Percentiles rank a stretch among this genome's conserved stretches.
Evolutionary conservation across 2,888 invertebrate genomes (phyloP).

Genomic region (Dasypogon diadema): DNA sequence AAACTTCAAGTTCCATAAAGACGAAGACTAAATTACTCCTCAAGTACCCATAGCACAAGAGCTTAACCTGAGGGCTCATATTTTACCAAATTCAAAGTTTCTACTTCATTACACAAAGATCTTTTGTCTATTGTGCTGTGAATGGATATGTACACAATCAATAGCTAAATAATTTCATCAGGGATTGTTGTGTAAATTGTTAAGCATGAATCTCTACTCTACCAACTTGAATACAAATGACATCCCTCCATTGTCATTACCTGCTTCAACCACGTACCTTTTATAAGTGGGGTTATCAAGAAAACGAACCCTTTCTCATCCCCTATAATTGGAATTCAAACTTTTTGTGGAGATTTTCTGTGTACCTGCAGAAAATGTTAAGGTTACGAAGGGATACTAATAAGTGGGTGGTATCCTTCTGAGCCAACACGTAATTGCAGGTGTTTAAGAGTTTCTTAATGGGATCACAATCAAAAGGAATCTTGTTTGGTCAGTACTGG

Average conservation of each 20-base stretch:
- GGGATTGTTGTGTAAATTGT: slow-evolving; percentile 29
- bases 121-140: no score
- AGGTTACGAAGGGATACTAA: background rate
- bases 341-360: slow-evolving; percentile 1
- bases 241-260: background rate
- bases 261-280: slow-evolving; percentile 7
- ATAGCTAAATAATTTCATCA: background rate
- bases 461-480: background rate
- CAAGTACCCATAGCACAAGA: no score
- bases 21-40: no score
- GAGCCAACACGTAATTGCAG: slow-evolving; percentile 16
- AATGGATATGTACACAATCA: background rate
- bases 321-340: background rate
- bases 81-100: no score
- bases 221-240: slow-evolving; percentile 8
- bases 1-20: no score
- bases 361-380: background rate
- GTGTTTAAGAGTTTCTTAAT: slow-evolving; percentile 5
- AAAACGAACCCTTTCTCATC: background rate
- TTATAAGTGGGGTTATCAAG: slow-evolving; percentile 5
- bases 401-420: background rate
- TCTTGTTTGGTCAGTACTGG: background rate
- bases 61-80: no score
- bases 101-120: no score
- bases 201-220: background rate